phyloP scores from a whole-genome alignment of 1,140 invertebrate genomes.

The Vanessa tameamea region DNA sequence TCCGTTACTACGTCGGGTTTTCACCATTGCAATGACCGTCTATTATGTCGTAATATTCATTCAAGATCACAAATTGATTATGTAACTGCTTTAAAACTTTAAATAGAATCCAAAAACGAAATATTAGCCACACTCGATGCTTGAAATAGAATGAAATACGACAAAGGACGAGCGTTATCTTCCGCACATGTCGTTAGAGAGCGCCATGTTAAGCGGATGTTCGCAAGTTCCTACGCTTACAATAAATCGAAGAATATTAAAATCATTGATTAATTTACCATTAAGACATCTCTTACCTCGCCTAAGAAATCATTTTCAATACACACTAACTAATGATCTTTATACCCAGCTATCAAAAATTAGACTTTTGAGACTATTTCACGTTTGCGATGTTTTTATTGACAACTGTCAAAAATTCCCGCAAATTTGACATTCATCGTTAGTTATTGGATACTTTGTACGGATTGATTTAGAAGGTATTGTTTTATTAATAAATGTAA shows the following conservation, averaged over 20 bases:
- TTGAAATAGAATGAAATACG: slow-evolving; percentile 57
- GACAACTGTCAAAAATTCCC: slow-evolving; percentile 80
- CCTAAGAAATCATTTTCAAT: slow-evolving; percentile 45
- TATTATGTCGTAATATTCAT: slow-evolving; percentile 61
- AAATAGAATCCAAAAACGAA: slow-evolving; percentile 50
- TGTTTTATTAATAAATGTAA: not conserved
- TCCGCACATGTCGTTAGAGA: slow-evolving; percentile 74
- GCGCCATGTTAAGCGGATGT: slow-evolving; percentile 73
- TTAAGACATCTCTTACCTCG: slow-evolving; percentile 52
- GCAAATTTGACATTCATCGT: slow-evolving; percentile 72
- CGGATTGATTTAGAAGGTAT: not conserved
- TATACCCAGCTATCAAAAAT: slow-evolving; percentile 46
- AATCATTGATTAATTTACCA: slow-evolving; percentile 55
- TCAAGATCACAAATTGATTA: slow-evolving; percentile 58
- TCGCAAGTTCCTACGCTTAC: slow-evolving; percentile 50
- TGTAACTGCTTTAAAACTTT: slow-evolving; percentile 55
- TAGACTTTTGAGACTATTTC: slow-evolving; percentile 51
- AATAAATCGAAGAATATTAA: slow-evolving; percentile 50
- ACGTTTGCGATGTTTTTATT: slow-evolving; percentile 74
- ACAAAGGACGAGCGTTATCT: slow-evolving; percentile 71
- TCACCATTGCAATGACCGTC: slow-evolving; percentile 72
- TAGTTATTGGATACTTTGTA: slow-evolving; percentile 3
- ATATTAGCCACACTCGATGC: slow-evolving; percentile 45
- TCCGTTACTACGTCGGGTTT: slow-evolving; percentile 79
- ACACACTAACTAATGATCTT: slow-evolving; percentile 44